Conservation (phyloP, 2,113 vertebrate genomes). For the Cacatua alba region DNA sequence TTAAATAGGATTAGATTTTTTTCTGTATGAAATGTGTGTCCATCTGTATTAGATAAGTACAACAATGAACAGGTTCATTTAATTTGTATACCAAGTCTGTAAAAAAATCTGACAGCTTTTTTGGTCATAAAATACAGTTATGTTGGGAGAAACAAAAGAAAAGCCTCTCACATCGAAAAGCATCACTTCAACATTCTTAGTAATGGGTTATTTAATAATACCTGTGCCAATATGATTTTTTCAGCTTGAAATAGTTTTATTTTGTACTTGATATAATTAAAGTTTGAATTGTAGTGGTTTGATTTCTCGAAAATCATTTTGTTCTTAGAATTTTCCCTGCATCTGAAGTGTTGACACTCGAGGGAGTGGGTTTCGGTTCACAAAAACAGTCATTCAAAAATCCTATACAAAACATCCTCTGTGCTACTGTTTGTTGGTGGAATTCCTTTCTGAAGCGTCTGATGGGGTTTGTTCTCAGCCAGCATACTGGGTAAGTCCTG, state of each 20-base stretch:
- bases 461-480: not conserved
- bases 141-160: not conserved
- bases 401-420: constrained; percentile 14
- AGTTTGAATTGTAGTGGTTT: not conserved
- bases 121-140: not conserved
- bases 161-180: not conserved
- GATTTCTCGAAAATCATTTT: not conserved
- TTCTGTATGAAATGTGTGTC: not conserved
- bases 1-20: not conserved
- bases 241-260: not conserved
- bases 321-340: not conserved
- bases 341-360: not conserved
- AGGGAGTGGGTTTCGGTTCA: not conserved
- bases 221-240: not conserved
- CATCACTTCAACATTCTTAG: not conserved
- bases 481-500: not conserved
- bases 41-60: not conserved
- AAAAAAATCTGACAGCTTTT: not conserved
- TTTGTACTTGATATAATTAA: not conserved
- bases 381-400: constrained; percentile 20
- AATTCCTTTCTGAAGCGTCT: constrained; percentile 21
- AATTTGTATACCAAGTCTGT: not conserved
- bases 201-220: not conserved
- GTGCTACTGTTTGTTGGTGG: not conserved
- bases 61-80: not conserved